phyloP scores from a whole-genome alignment of 2,888 invertebrate species.

The Cylindroiulus punctatus region DNA sequence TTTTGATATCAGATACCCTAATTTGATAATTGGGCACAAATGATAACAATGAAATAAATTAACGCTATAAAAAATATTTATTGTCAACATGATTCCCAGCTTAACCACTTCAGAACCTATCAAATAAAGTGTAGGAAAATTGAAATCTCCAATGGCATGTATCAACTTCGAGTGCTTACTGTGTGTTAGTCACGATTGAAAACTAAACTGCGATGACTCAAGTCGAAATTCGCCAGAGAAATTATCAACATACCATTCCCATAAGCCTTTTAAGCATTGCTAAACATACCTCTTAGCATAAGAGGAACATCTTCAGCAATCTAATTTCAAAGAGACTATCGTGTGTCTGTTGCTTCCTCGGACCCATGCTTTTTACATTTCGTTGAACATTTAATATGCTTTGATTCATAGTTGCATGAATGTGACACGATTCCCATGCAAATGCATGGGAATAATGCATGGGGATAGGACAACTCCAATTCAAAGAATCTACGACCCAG shows the following conservation, averaged over 20 bases:
- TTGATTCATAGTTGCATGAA: no score
- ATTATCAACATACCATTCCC: not conserved
- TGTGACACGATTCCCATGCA: no score
- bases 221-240: not conserved
- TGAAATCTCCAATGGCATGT: not conserved
- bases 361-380: no score
- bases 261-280: not conserved
- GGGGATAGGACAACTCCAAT: no score
- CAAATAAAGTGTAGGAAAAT: not conserved
- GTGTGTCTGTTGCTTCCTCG: not conserved
- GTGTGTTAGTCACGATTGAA: not conserved
- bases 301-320: not conserved
- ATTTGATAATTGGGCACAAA: no score
- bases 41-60: no score
- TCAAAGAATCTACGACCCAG: no score
- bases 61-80: no score
- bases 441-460: no score
- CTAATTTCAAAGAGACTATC: not conserved
- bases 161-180: not conserved
- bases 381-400: no score
- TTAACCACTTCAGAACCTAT: not conserved
- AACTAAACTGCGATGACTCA: not conserved
- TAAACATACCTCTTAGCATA: not conserved
- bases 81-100: no score
- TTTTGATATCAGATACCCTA: no score